Conservation (phyloP, 2,797 vertebrate genomes). For the Buceros bicornis region DNA sequence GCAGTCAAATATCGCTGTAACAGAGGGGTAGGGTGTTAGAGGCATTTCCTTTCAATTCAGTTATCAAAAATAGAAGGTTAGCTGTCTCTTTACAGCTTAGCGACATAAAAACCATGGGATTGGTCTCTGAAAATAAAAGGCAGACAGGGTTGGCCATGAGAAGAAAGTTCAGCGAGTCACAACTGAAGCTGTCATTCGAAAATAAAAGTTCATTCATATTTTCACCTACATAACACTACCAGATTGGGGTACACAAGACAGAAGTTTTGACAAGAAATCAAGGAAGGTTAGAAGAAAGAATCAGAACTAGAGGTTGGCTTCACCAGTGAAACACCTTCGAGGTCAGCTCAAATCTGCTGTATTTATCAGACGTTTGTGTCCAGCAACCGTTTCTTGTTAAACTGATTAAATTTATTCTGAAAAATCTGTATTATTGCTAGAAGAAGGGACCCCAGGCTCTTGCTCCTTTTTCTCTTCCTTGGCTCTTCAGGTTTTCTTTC, state of each 20-base stretch:
- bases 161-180: background rate
- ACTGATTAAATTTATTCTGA: background rate
- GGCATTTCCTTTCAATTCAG: background rate
- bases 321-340: background rate
- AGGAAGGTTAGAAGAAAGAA: constrained; percentile 28
- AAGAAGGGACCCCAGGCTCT: background rate
- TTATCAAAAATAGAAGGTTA: constrained; percentile 45
- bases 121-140: background rate
- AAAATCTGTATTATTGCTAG: background rate
- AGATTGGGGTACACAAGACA: background rate
- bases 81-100: background rate
- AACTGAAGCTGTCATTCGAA: background rate
- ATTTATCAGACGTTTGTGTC: background rate
- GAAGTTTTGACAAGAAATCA: constrained; percentile 36
- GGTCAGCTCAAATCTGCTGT: background rate
- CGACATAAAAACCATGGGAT: background rate
- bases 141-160: background rate
- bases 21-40: background rate
- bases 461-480: background rate
- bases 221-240: background rate
- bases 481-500: background rate
- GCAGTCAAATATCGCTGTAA: background rate
- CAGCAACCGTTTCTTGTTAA: background rate
- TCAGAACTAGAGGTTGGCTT: background rate
- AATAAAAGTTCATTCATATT: background rate